Evolutionary conservation across 1,140 invertebrate species (phyloP).

Genomic region (Holotrichia oblita): DNA sequence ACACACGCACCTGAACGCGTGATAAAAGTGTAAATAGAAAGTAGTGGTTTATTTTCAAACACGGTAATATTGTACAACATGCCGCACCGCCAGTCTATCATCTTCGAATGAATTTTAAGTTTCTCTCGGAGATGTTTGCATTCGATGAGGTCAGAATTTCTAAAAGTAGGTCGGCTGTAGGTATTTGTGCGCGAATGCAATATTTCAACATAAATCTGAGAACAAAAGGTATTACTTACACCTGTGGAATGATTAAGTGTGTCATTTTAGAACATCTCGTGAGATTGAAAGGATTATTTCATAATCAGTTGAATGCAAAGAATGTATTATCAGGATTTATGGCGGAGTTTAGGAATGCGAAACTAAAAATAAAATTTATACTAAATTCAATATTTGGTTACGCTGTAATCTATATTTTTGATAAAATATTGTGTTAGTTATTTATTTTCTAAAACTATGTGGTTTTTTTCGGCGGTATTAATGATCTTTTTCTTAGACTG

Average conservation of each 20-base stretch:
- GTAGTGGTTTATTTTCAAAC: slow-evolving; percentile 26
- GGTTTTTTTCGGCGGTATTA: too few relatives aligned
- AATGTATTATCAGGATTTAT: too few relatives aligned
- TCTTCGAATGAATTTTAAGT: slow-evolving; percentile 24
- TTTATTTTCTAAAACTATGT: too few relatives aligned
- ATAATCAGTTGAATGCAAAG: too few relatives aligned
- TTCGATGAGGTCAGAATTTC: slow-evolving; percentile 18
- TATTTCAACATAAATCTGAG: slow-evolving; percentile 1
- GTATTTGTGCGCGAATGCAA: background rate
- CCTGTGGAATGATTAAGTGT: background rate
- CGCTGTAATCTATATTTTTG: too few relatives aligned
- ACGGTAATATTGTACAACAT: background rate
- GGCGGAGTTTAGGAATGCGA: too few relatives aligned
- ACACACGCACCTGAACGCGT: background rate
- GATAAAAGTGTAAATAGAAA: slow-evolving; percentile 27
- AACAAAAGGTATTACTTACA: slow-evolving; percentile 10
- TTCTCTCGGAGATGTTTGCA: slow-evolving; percentile 21
- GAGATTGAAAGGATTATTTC: background rate
- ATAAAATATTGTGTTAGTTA: too few relatives aligned
- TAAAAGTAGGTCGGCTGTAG: background rate
- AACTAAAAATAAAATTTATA: too few relatives aligned
- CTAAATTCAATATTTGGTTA: too few relatives aligned
- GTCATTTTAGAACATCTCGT: background rate
- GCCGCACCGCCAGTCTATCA: background rate
- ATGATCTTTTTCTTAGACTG: too few relatives aligned